Evolutionary conservation across 1,140 invertebrate genomes (phyloP).

Genomic region (Drosophila santomea): DNA sequence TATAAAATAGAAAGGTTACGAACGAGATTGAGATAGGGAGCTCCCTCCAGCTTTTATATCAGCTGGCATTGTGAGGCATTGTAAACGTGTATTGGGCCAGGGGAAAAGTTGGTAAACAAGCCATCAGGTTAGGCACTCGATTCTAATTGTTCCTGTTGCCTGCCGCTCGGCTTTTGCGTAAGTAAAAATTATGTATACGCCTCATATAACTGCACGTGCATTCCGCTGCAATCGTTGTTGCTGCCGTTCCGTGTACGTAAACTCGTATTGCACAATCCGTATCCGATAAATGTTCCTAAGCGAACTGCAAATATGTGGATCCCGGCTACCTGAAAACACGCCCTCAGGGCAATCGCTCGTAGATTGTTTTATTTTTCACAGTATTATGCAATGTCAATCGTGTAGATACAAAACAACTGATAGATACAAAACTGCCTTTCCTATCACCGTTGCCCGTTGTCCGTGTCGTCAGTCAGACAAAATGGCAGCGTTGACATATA

Average conservation of each 20-base stretch:
- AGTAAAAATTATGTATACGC: conserved; percentile 64
- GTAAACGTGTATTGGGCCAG: neutral
- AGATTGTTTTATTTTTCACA: conserved; percentile 16
- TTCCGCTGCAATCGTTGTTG: conserved; percentile 23
- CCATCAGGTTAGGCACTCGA: conserved; percentile 6
- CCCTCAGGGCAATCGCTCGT: conserved; percentile 1
- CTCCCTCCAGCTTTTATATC: conserved; percentile 1
- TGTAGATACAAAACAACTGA: conserved; percentile 31
- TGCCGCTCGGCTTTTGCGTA: conserved; percentile 56
- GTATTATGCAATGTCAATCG: conserved; percentile 73
- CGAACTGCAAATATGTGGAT: conserved; percentile 60
- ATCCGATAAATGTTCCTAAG: conserved; percentile 68
- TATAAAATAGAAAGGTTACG: neutral
- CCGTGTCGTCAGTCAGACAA: conserved; percentile 35
- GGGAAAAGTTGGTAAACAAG: conserved; percentile 53
- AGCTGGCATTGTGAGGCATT: conserved; percentile 43
- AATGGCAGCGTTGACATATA: conserved; percentile 30
- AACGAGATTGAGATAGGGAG: conserved; percentile 4
- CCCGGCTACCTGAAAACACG: neutral
- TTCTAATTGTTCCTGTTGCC: conserved; percentile 32
- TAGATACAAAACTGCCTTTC: conserved; percentile 3
- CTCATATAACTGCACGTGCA: conserved; percentile 55
- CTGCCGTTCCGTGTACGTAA: neutral
- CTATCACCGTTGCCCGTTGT: conserved; percentile 48
- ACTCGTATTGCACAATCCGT: conserved; percentile 59